These are phyloP conservation scores for Cyaniris semiargus DNA, from an alignment of 2,888 invertebrate species.

Conservation along the genomic window DNA sequence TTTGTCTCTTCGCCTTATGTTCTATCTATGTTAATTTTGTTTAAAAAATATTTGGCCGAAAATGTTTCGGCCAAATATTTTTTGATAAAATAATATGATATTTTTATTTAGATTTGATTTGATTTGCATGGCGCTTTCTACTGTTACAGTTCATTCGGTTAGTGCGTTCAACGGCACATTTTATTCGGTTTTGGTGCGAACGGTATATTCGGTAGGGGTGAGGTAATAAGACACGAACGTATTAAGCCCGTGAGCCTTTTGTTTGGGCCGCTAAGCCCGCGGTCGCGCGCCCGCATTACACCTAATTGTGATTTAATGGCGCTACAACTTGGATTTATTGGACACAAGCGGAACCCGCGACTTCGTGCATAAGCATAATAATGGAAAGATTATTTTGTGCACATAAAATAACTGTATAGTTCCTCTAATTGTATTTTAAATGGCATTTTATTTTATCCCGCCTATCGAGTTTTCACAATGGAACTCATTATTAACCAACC, in stretches of 20 bases:
- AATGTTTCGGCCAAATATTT: no score
- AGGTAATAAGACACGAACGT: conserved; percentile 64
- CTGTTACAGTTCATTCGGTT: not conserved
- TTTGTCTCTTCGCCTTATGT: not conserved
- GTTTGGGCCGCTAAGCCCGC: conserved; percentile 62
- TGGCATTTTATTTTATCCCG: not conserved
- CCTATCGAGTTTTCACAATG: not conserved
- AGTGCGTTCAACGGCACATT: not conserved
- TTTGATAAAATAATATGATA: no score
- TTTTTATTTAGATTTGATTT: no score
- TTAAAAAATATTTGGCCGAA: no score
- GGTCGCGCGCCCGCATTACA: conserved; percentile 73
- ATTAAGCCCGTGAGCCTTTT: conserved; percentile 68
- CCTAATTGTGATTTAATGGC: conserved; percentile 79
- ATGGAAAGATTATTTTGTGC: not conserved
- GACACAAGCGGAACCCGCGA: conserved; percentile 50
- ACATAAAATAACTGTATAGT: not conserved
- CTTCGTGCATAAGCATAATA: not conserved
- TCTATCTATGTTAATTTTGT: not conserved
- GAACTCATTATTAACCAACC: not conserved
- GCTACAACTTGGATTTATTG: conserved; percentile 57
- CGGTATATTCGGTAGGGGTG: conserved; percentile 27
- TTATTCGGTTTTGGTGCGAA: not conserved
- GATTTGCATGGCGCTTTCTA: not conserved
- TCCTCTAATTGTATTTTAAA: not conserved